A percentile compares a stretch with the other conserved stretches of the same genome.
Evolutionary conservation across 1,140 invertebrate species (phyloP).

Genomic region (Drosophila rufa): DNA sequence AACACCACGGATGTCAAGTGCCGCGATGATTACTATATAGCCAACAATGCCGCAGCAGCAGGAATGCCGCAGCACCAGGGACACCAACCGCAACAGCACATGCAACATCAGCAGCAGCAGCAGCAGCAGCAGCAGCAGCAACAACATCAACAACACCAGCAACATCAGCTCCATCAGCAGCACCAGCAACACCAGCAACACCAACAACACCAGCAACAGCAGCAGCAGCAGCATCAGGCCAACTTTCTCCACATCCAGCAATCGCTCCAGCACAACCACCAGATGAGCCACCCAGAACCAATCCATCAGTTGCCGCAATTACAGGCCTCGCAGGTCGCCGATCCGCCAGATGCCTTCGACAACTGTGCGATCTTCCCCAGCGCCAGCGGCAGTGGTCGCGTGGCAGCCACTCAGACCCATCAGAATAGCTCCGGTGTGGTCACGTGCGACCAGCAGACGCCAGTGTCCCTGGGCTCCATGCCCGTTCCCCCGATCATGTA

Average conservation of each 20-base stretch:
- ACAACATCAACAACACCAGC: constrained; percentile 29
- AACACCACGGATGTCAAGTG: constrained; percentile 77
- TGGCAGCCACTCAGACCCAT: constrained; percentile 72
- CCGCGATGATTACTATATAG: constrained; percentile 77
- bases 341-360: constrained; percentile 55
- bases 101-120: constrained; percentile 21
- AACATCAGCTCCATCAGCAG: constrained; percentile 43
- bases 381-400: constrained; percentile 49
- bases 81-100: constrained; percentile 49
- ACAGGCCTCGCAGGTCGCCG: constrained; percentile 48
- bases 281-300: constrained; percentile 48
- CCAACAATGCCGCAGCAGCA: constrained; percentile 42
- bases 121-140: constrained; percentile 15
- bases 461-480: constrained; percentile 59
- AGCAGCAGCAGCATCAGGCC: constrained; percentile 41
- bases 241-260: constrained; percentile 59
- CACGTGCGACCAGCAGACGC: constrained; percentile 62
- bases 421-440: constrained; percentile 45
- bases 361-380: constrained; percentile 62
- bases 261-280: constrained; percentile 58
- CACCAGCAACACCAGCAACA: constrained; percentile 53
- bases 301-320: constrained; percentile 61
- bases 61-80: constrained; percentile 40
- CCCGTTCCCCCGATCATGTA: constrained; percentile 80
- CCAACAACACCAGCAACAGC: constrained; percentile 32